Evolutionary conservation across 2,113 vertebrate genomes (phyloP), one percentile per base, ranked within the genome.

Genomic region (Panthera leo): DNA sequence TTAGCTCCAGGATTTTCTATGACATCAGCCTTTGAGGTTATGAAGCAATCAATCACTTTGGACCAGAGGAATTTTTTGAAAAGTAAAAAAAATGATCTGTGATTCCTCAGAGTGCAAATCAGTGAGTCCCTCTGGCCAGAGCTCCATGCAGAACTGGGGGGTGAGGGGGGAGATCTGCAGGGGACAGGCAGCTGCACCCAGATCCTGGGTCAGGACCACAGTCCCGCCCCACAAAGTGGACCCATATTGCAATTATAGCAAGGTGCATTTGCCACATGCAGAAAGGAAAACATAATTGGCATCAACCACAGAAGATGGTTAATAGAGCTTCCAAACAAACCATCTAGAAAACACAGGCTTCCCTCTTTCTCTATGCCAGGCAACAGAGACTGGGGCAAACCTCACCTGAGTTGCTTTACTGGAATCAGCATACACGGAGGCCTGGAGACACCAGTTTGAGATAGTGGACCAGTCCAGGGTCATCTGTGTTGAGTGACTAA

Each of bases 161-260:
- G 97, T 95, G 94, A 39, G 16, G 15, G 15, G 88, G 97, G 97
- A 95, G 93, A 36, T 88, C 89, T 97, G 92, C 68, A 80, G 82
- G 91, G 96, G 98, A 91, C 95, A 65, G 87, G 36, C 70, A 96
- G 97, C 97, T 95, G 23, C 94, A 96, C 92, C 86, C 95, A 93
- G 96, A 93, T 97, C 97, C 78, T 97, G 97, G 97, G 97, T 98
- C 98, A 98, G 45, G 97, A 97, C 93, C 97, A 97, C 27, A 80
- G 95, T 79, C 98, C 97, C 97, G 96, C 95, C 97, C 97, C 45
- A 55, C 16, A n/a, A 79, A 31, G 61, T n/a, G 48, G 70, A 36
- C 36, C 79, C 51, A 18, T 18, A 21, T 55, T 27, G 13, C 4
- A 25, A 45, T 78, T 36, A 78, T 6, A 9, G 14, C 4, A 25